Conservation (phyloP, 2,888 invertebrate genomes). For the Matsumyia berberina region DNA sequence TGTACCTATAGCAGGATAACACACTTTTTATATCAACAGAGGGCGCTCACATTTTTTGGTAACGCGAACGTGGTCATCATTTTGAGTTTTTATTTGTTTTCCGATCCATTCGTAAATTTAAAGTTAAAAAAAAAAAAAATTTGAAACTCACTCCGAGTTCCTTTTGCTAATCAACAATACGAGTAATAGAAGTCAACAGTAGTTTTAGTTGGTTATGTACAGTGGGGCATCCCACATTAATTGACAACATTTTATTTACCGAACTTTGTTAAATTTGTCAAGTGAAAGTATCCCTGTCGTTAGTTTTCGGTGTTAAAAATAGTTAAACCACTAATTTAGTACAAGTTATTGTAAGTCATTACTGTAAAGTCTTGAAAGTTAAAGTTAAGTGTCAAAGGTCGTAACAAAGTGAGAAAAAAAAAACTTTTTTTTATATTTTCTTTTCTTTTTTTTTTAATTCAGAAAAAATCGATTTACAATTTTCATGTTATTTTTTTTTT, state of each 20-base stretch:
- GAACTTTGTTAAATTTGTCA: slow-evolving; percentile 17
- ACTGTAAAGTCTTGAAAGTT: slow-evolving; percentile 26
- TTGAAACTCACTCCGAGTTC: no score
- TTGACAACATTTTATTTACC: slow-evolving; percentile 1
- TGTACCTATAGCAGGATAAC: no score
- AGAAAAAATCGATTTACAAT: slow-evolving; percentile 72
- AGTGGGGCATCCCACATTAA: neutral
- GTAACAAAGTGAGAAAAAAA: slow-evolving; percentile 37
- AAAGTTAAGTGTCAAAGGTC: slow-evolving; percentile 51
- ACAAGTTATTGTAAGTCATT: slow-evolving; percentile 13
- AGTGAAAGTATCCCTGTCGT: neutral
- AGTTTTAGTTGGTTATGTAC: neutral
- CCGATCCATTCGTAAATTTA: no score
- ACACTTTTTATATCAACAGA: no score
- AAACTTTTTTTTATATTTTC: slow-evolving; percentile 42
- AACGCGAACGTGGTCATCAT: no score
- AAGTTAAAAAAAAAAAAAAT: no score
- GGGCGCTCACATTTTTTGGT: no score
- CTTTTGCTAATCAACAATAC: no score
- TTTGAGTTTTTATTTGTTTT: no score
- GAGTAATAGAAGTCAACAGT: neutral
- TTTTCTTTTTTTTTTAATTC: slow-evolving; percentile 66
- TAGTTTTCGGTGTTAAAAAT: slow-evolving; percentile 6
- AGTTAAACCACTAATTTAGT: slow-evolving; percentile 4
- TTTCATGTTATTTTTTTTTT: slow-evolving; percentile 57